Percentiles rank a stretch among this genome's conserved stretches.
Evolutionary conservation across 2,113 vertebrate species (phyloP).

Genomic region (Anoura caudifer): DNA sequence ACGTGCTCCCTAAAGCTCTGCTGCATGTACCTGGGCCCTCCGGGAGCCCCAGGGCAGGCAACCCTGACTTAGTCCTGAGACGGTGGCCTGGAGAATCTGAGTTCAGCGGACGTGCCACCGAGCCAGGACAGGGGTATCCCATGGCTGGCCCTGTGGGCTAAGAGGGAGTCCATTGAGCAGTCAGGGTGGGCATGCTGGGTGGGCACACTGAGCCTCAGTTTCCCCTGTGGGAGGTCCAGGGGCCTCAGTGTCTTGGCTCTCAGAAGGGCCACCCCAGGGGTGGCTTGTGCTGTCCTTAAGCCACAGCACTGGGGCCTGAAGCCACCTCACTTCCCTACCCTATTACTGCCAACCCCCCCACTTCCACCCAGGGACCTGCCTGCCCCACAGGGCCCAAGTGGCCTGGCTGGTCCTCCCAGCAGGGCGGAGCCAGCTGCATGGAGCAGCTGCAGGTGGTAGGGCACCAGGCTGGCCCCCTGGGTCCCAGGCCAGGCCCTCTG

Average conservation of each 20-base stretch:
- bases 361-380: background rate
- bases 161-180: background rate
- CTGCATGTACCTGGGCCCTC: no score
- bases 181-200: background rate
- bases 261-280: no score
- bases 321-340: background rate
- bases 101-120: background rate
- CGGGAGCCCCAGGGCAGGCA: background rate
- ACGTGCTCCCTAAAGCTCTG: background rate
- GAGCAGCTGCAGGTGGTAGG: background rate
- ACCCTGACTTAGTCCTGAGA: background rate
- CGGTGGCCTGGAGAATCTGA: background rate
- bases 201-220: background rate
- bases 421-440: accelerated
- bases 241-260: background rate
- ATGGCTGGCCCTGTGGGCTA: background rate
- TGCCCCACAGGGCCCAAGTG: accelerated
- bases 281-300: background rate
- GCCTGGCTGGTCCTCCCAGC: accelerated
- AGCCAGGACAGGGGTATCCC: background rate
- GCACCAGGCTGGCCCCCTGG: background rate
- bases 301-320: background rate
- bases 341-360: accelerated
- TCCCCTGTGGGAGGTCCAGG: background rate
- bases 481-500: accelerated